Conservation (phyloP, 2,113 vertebrate genomes). For the Epinephelus fuscoguttatus region DNA sequence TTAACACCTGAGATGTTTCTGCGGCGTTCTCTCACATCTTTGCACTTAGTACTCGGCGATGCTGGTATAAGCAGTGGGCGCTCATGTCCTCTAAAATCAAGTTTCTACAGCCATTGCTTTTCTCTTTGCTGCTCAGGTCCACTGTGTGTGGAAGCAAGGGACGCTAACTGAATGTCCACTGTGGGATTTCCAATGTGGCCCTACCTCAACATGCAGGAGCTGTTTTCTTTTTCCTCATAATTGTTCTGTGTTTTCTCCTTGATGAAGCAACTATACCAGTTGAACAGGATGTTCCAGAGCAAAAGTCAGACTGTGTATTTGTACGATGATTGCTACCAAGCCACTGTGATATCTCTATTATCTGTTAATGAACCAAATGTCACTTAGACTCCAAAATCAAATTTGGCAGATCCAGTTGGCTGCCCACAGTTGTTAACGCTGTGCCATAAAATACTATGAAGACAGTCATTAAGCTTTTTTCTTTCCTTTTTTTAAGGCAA, state of each 20-base stretch:
- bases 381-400: neutral
- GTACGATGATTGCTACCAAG: neutral
- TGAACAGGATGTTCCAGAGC: neutral
- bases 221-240: neutral
- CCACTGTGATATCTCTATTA: too few relatives aligned
- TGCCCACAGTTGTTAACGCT: neutral
- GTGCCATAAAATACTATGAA: neutral
- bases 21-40: neutral
- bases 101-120: neutral
- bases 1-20: constrained; percentile 5
- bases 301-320: neutral
- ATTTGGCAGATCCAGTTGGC: neutral
- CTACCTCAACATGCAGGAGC: neutral
- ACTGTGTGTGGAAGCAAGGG: neutral
- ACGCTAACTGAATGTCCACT: neutral
- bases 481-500: too few relatives aligned
- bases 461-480: neutral
- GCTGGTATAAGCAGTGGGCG: neutral
- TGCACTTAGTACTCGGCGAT: neutral
- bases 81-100: neutral
- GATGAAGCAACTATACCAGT: neutral
- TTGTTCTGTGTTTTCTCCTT: neutral
- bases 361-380: neutral
- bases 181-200: neutral
- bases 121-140: neutral